Conservation (phyloP, 2,113 vertebrate genomes). For the Gobius niger region DNA sequence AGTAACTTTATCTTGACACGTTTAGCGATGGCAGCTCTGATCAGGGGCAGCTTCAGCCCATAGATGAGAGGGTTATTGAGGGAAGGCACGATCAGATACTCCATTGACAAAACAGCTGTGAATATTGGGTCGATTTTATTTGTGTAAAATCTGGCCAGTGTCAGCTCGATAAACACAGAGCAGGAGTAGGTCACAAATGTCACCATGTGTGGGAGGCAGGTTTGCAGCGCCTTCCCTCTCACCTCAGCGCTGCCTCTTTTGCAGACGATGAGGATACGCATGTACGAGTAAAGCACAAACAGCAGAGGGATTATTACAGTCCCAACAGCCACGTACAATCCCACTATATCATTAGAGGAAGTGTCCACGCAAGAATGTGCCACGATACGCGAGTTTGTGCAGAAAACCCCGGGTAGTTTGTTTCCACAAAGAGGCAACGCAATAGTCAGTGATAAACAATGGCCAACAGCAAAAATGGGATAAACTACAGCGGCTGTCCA, state of each 20-base stretch:
- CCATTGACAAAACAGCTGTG: too few relatives aligned
- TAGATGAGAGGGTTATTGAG: too few relatives aligned
- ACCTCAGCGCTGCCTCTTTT: too few relatives aligned
- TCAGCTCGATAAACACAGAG: not conserved
- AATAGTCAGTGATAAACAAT: too few relatives aligned
- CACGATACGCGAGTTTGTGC: conserved; percentile 24
- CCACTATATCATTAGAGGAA: not conserved
- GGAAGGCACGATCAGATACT: too few relatives aligned
- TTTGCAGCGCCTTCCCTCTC: too few relatives aligned
- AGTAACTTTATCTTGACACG: too few relatives aligned
- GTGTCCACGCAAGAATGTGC: conserved; percentile 30
- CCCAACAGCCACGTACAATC: rapidly evolving
- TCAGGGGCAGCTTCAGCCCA: too few relatives aligned
- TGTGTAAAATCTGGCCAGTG: not conserved
- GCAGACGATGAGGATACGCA: conserved; percentile 24
- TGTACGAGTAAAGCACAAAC: conserved; percentile 30
- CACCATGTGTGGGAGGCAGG: not conserved
- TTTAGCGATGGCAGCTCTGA: not conserved
- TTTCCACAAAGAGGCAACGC: conserved; percentile 16
- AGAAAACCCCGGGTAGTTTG: conserved; percentile 15
- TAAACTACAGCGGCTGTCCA: not conserved
- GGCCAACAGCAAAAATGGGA: not conserved
- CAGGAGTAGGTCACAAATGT: not conserved
- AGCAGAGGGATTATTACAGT: conserved; percentile 6
- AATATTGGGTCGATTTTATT: not conserved